Conservation (phyloP, 2,113 vertebrate species). For the Pteruthius melanotis region DNA sequence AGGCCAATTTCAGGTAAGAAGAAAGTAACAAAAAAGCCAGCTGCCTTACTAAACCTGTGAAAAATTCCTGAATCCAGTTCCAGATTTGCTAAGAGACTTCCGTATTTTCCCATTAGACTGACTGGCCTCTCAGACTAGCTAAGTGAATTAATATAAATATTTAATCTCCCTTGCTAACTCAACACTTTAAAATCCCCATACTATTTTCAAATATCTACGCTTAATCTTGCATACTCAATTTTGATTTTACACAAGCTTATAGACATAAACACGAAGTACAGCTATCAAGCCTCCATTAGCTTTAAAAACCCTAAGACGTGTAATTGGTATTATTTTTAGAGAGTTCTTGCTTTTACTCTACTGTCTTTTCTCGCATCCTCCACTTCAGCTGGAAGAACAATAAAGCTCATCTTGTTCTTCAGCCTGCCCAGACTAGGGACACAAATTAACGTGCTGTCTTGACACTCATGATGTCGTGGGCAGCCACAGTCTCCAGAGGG, state of each 20-base stretch:
- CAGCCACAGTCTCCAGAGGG: conserved; percentile 38
- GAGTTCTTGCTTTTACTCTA: background rate
- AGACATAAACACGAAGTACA: background rate
- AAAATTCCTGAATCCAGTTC: background rate
- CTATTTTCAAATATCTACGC: background rate
- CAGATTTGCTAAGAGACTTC: background rate
- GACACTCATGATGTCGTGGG: background rate
- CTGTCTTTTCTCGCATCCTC: background rate
- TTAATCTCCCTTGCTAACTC: background rate
- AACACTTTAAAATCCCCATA: background rate
- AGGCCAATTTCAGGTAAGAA: background rate
- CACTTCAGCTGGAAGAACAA: background rate
- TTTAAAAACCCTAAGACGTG: background rate
- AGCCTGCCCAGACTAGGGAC: background rate
- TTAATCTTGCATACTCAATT: background rate
- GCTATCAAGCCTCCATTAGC: background rate
- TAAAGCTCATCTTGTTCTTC: background rate
- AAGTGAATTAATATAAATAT: background rate
- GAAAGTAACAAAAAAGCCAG: background rate
- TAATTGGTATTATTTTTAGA: background rate
- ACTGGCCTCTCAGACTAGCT: background rate
- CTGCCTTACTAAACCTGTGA: background rate
- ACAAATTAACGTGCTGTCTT: background rate
- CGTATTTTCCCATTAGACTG: background rate
- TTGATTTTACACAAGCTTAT: background rate